Evolutionary conservation across 2,888 invertebrate species (phyloP), one percentile per base, ranked within the genome.

Genomic region (Leptothorax acervorum): DNA sequence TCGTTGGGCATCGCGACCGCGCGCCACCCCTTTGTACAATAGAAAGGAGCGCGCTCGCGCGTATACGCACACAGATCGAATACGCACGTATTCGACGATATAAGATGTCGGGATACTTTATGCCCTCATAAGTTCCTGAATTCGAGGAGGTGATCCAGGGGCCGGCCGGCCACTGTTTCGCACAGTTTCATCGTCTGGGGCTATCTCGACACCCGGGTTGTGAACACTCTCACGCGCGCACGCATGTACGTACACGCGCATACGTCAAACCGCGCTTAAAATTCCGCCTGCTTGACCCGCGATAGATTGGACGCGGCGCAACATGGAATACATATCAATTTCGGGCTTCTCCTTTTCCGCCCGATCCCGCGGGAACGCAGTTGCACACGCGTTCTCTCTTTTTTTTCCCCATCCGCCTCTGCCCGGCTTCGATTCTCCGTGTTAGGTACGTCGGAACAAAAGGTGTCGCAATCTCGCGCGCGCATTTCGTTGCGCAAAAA

Each of bases 321-420:
- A 91, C 93, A 90, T 90, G 94, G 93, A 94, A 95, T 95, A 95
- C 95, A 95, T 95, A 95, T 95, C 94, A 94, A 95, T 94, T 94
- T 94, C 90, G 90, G 90, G 90, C 74, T 84, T 74, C 45, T 66
- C 65, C 48, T 83, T 68, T 48, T 84, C 84, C 85, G 39, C 63
- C 83, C 53, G 51, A 51, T 87, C 90, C 86, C 90, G 76, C 28
- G 90, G 87, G 90, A 83, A 81, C 85, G 75, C 71, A 55, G 86
- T 83, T 92, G 90, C 92, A 90, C 85, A 87, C 89, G 86, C 88
- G 71, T 66, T 71, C 73, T 83, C 75, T 66, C 65, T 83, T 28
- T n/a, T 57, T 51, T 23, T 42, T 57, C 60, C 74, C 65, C 28
- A 81, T 74, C 39, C 71, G 65, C 48, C 11, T 42, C 39, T 28